Percentiles rank a stretch among this genome's conserved stretches.
Evolutionary conservation across 2,113 vertebrate species (phyloP).

Genomic region (Nothoprocta perdicaria): DNA sequence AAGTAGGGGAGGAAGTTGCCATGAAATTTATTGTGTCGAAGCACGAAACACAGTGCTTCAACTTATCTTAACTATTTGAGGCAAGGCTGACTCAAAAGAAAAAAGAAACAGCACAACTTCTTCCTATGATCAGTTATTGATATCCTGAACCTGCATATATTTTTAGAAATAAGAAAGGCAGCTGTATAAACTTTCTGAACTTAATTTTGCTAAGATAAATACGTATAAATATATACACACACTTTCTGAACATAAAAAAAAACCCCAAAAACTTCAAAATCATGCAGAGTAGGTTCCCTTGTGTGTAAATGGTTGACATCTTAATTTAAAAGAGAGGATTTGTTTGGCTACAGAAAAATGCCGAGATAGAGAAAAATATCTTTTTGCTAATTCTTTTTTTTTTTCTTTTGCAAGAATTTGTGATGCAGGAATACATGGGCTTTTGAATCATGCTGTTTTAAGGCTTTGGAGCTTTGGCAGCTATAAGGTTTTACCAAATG

Average conservation of each 20-base stretch:
- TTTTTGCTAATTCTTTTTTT: background rate
- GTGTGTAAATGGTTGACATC: background rate
- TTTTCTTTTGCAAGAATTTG: background rate
- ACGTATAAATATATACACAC: no score
- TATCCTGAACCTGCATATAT: background rate
- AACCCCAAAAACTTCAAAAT: background rate
- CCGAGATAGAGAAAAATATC: background rate
- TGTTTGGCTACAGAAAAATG: background rate
- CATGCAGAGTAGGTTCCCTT: background rate
- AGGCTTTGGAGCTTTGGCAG: background rate
- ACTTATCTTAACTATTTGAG: slow-evolving; percentile 5
- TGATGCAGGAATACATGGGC: background rate
- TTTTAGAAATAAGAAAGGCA: background rate
- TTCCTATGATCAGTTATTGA: background rate
- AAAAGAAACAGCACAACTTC: background rate
- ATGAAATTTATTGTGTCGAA: slow-evolving; percentile 13
- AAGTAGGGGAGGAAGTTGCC: slow-evolving; percentile 21
- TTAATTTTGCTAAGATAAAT: background rate
- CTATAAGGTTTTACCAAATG: background rate
- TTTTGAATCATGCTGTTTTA: background rate
- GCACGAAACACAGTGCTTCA: background rate
- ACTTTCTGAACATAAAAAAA: background rate
- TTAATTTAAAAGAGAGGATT: background rate
- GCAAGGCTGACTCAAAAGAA: slow-evolving; percentile 16
- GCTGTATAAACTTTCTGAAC: background rate